Conservation (phyloP, 1,140 invertebrate genomes). For the Subanguina moxae region DNA sequence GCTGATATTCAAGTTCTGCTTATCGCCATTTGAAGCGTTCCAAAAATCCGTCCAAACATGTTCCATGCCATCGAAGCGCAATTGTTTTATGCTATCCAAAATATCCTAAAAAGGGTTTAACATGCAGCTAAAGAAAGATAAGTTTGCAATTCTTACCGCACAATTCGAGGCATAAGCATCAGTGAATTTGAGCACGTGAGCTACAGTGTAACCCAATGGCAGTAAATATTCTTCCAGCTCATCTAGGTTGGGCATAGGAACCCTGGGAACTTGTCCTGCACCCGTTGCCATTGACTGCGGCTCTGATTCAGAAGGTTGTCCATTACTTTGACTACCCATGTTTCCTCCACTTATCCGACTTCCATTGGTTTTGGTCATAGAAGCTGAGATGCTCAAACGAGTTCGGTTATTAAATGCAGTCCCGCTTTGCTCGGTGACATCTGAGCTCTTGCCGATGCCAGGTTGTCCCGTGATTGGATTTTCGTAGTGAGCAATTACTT, state of each 20-base stretch:
- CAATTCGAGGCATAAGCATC: not conserved
- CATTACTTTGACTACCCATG: not conserved
- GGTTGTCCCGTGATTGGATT: no score
- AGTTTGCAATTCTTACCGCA: no score
- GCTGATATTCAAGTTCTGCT: conserved; percentile 3
- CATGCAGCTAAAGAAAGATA: no score
- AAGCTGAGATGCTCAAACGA: no score
- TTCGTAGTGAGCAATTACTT: no score
- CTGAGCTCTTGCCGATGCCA: no score
- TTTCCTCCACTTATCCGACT: not conserved
- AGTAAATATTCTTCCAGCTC: conserved; percentile 21
- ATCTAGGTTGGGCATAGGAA: conserved; percentile 23
- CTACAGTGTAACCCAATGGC: conserved; percentile 25
- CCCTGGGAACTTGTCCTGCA: not conserved
- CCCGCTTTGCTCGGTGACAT: no score
- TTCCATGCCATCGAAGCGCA: conserved; percentile 30
- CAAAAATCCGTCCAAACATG: conserved; percentile 34
- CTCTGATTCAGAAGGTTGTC: conserved; percentile 1
- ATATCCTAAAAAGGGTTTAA: conserved; percentile 25
- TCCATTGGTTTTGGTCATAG: no score
- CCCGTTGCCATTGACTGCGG: not conserved
- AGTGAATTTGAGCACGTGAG: conserved; percentile 27
- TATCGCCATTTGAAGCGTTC: not conserved
- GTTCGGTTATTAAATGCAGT: no score
- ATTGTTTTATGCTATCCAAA: conserved; percentile 22